Percentiles rank a stretch among this genome's conserved stretches.
phyloP scores from a whole-genome alignment of 2,113 vertebrate species.

The Scomber scombrus region DNA sequence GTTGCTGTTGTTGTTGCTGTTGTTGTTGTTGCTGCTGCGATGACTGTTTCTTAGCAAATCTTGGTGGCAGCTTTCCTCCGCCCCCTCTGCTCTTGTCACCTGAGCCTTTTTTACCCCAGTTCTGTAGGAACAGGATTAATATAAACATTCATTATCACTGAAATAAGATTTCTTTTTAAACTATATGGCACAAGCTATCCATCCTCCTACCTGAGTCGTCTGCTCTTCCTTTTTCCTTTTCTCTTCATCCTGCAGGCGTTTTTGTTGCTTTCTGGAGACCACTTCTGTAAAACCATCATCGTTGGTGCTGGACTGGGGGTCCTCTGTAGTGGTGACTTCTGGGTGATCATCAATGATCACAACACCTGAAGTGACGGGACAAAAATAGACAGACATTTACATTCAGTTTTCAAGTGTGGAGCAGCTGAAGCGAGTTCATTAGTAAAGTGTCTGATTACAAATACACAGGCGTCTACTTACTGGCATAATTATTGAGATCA shows the following conservation, averaged over 20 bases:
- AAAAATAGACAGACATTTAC: background rate
- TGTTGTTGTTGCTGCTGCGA: slow-evolving; percentile 73
- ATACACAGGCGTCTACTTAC: slow-evolving; percentile 82
- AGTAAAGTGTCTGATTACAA: too few relatives aligned
- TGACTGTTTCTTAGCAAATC: slow-evolving; percentile 97
- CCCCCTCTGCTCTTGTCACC: slow-evolving; percentile 92
- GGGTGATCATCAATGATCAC: slow-evolving; percentile 99
- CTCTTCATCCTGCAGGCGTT: slow-evolving; percentile 98
- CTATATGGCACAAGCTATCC: too few relatives aligned
- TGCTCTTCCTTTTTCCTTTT: slow-evolving; percentile 98
- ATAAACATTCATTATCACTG: background rate
- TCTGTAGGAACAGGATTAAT: slow-evolving; percentile 79
- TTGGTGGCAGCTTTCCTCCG: slow-evolving; percentile 93
- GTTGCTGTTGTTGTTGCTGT: slow-evolving; percentile 50
- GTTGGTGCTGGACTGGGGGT: slow-evolving; percentile 93
- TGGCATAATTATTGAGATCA: slow-evolving; percentile 99
- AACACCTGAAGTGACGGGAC: slow-evolving; percentile 87
- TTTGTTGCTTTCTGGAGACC: slow-evolving; percentile 98
- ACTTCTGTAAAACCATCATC: slow-evolving; percentile 99
- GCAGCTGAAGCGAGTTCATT: background rate
- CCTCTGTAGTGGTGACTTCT: slow-evolving; percentile 98
- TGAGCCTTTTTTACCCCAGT: slow-evolving; percentile 95
- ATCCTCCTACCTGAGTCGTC: slow-evolving; percentile 89
- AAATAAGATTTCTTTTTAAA: background rate
- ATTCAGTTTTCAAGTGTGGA: background rate